Conservation (phyloP, 2,888 invertebrate species). For the Netelia fuscicornis region DNA sequence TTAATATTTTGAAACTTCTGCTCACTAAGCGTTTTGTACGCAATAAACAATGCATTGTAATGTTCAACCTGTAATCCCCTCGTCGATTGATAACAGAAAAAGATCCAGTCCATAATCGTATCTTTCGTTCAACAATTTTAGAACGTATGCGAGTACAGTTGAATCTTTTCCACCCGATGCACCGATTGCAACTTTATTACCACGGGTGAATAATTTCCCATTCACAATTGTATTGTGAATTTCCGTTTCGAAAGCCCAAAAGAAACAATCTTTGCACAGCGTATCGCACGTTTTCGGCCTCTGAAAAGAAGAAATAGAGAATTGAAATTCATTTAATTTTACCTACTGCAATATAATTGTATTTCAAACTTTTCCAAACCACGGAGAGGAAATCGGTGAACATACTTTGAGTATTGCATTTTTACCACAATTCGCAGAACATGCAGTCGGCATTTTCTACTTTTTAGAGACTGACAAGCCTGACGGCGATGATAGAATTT, state of each 20-base stretch:
- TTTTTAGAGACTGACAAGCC: not conserved
- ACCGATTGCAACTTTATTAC: slow-evolving; percentile 95
- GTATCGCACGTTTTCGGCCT: slow-evolving; percentile 96
- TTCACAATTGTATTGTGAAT: slow-evolving; percentile 95
- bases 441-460: slow-evolving; percentile 88
- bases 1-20: no score
- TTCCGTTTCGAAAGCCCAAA: slow-evolving; percentile 96
- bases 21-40: no score
- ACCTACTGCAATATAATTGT: slow-evolving; percentile 16
- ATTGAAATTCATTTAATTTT: not conserved
- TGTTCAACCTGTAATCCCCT: slow-evolving; percentile 94
- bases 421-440: slow-evolving; percentile 91
- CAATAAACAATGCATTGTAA: not conserved
- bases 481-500: not conserved
- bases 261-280: slow-evolving; percentile 98
- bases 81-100: slow-evolving; percentile 97
- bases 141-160: slow-evolving; percentile 97
- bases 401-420: slow-evolving; percentile 91
- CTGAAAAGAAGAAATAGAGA: slow-evolving; percentile 84
- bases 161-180: slow-evolving; percentile 99
- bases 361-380: slow-evolving; percentile 12
- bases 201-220: slow-evolving; percentile 92
- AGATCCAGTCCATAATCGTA: slow-evolving; percentile 96
- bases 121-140: slow-evolving; percentile 95
- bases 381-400: not conserved